Conservation (phyloP, 2,888 invertebrate species). For the Aphodius granarius region DNA sequence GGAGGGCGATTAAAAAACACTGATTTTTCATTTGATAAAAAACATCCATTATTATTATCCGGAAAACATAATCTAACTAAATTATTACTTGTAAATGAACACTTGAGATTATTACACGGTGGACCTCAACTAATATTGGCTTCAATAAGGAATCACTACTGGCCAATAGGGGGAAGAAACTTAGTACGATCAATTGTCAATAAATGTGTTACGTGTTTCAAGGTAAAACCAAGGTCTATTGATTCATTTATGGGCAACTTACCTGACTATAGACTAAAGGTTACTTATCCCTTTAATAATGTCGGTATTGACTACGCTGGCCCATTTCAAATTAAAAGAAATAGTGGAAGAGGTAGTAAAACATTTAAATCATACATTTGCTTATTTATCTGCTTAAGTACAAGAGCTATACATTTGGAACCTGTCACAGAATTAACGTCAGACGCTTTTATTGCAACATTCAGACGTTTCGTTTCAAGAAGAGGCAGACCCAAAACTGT, state of each 20-base stretch:
- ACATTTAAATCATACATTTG: not conserved
- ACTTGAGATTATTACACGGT: not conserved
- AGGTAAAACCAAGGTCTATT: not conserved
- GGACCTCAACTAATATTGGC: not conserved
- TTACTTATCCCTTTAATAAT: slow-evolving; percentile 9
- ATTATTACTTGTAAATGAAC: not conserved
- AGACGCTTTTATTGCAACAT: slow-evolving; percentile 14
- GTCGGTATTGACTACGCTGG: slow-evolving; percentile 33
- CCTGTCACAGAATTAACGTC: slow-evolving; percentile 11
- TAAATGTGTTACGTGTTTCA: slow-evolving; percentile 24
- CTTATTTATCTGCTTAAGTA: slow-evolving; percentile 16
- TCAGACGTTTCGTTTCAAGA: slow-evolving; percentile 15
- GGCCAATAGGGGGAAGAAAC: slow-evolving; percentile 17
- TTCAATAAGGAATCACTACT: not conserved
- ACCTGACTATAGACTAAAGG: slow-evolving; percentile 9
- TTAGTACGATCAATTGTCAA: slow-evolving; percentile 4
- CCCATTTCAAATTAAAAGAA: slow-evolving; percentile 6
- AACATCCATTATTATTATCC: slow-evolving; percentile 4
- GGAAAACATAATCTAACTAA: not conserved
- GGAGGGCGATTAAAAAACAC: not conserved
- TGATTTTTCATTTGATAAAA: not conserved
- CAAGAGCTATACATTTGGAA: slow-evolving; percentile 22
- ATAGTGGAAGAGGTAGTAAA: slow-evolving; percentile 5
- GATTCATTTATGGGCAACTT: slow-evolving; percentile 21
- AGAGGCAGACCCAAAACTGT: slow-evolving; percentile 3